Evolutionary conservation across 2,113 vertebrate genomes (phyloP).

Genomic region (Colistium nudipinnis): DNA sequence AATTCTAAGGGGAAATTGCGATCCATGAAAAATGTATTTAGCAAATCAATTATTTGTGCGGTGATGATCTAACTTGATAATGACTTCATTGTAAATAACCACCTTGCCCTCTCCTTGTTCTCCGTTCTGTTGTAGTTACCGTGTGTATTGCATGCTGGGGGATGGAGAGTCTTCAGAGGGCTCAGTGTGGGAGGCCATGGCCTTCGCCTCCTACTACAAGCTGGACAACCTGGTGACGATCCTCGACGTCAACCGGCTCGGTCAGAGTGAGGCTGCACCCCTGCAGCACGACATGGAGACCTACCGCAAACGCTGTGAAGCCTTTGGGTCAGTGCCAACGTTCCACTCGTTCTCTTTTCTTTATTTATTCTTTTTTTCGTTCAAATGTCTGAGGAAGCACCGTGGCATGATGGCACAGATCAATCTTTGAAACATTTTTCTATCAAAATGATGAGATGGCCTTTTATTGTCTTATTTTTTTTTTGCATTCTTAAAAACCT

Average conservation of each 20-base stretch:
- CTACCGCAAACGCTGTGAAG: slow-evolving; percentile 86
- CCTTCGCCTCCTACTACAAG: slow-evolving; percentile 87
- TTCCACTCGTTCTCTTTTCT: background rate
- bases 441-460: no score
- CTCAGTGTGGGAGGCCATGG: slow-evolving; percentile 90
- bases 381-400: background rate
- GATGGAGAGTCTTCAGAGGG: slow-evolving; percentile 87
- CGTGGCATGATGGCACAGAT: background rate
- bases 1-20: background rate
- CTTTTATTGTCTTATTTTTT: background rate
- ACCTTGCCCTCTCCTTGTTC: no score
- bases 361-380: background rate
- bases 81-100: no score
- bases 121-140: slow-evolving; percentile 79
- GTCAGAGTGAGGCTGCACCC: slow-evolving; percentile 84
- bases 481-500: background rate
- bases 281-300: slow-evolving; percentile 78
- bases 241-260: slow-evolving; percentile 86
- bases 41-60: background rate
- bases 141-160: slow-evolving; percentile 88
- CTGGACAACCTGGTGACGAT: slow-evolving; percentile 90
- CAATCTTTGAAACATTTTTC: background rate
- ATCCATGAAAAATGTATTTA: no score
- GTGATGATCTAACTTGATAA: no score
- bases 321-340: slow-evolving; percentile 84